Percentiles rank a stretch among this genome's conserved stretches.
phyloP scores from a whole-genome alignment of 2,888 invertebrate genomes.

The Morinoia aosen region DNA sequence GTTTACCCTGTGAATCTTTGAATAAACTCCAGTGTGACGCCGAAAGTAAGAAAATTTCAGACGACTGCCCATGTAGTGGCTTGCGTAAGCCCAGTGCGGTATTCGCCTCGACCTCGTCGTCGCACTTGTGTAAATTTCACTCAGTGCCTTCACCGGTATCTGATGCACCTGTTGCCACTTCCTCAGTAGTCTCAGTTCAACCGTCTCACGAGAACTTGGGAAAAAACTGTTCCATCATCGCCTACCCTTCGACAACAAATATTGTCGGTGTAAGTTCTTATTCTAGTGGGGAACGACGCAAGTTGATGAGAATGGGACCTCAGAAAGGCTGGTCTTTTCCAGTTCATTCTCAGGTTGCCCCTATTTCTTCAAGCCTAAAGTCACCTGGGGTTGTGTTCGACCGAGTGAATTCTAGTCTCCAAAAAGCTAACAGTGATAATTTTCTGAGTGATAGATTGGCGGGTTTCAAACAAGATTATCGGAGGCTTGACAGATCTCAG shows the following conservation, averaged over 20 bases:
- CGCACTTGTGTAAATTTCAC: not conserved
- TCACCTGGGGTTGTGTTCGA: not conserved
- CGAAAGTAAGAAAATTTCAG: not conserved
- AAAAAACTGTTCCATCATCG: not conserved
- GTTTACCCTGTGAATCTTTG: not conserved
- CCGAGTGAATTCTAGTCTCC: not conserved
- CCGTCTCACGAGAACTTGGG: not conserved
- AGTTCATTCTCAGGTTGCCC: not conserved
- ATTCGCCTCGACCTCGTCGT: not conserved
- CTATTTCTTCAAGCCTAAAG: not conserved
- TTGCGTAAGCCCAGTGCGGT: not conserved
- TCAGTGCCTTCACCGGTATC: not conserved
- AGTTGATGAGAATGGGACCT: not conserved
- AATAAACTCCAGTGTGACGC: not conserved
- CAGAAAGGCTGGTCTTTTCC: constrained; percentile 39
- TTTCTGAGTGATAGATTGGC: not conserved
- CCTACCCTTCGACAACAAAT: not conserved
- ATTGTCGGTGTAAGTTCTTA: not conserved
- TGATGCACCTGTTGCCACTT: not conserved
- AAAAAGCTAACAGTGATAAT: constrained; percentile 43
- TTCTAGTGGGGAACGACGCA: not conserved
- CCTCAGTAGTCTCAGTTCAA: not conserved
- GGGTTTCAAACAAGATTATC: not conserved
- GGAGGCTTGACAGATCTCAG: constrained; percentile 1
- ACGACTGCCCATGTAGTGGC: not conserved